Evolutionary conservation across 2,113 vertebrate genomes (phyloP).

Genomic region (Rhabdornis inornatus): DNA sequence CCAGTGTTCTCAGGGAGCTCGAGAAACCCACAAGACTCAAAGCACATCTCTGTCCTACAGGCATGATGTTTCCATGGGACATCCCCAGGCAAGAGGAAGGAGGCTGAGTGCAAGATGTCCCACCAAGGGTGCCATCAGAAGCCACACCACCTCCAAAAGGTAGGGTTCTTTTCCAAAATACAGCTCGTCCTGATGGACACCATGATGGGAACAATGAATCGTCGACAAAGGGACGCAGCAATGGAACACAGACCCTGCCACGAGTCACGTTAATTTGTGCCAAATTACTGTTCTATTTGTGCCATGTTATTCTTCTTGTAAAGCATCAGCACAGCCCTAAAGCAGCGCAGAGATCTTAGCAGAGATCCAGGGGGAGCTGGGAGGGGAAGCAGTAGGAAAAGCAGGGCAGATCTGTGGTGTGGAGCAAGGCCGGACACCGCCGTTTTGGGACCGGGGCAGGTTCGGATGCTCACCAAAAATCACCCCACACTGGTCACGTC

Average conservation of each 20-base stretch:
- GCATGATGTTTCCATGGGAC: rapidly evolving
- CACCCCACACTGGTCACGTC: rapidly evolving
- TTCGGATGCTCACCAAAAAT: rapidly evolving
- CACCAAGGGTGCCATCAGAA: not conserved
- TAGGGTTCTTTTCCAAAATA: rapidly evolving
- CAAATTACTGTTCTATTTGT: not conserved
- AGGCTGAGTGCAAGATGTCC: rapidly evolving
- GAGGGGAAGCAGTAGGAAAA: not conserved
- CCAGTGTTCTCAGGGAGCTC: not conserved
- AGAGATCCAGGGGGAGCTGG: not conserved
- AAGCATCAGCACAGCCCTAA: not conserved
- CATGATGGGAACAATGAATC: rapidly evolving
- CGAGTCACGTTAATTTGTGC: not conserved
- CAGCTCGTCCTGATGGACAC: rapidly evolving
- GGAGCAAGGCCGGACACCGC: rapidly evolving
- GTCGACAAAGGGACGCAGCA: rapidly evolving
- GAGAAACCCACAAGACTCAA: not conserved
- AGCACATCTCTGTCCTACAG: not conserved
- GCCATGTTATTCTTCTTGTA: not conserved
- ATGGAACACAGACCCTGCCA: rapidly evolving
- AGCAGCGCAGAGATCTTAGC: not conserved
- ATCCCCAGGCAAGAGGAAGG: rapidly evolving
- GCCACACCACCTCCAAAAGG: rapidly evolving
- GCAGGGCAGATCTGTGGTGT: not conserved
- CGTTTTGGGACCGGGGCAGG: rapidly evolving